Percentiles rank a stretch among this genome's conserved stretches.
These are phyloP conservation scores for Scaptomyza caliginosa DNA, from an alignment of 2,888 invertebrate genomes.

Conservation along the genomic window DNA sequence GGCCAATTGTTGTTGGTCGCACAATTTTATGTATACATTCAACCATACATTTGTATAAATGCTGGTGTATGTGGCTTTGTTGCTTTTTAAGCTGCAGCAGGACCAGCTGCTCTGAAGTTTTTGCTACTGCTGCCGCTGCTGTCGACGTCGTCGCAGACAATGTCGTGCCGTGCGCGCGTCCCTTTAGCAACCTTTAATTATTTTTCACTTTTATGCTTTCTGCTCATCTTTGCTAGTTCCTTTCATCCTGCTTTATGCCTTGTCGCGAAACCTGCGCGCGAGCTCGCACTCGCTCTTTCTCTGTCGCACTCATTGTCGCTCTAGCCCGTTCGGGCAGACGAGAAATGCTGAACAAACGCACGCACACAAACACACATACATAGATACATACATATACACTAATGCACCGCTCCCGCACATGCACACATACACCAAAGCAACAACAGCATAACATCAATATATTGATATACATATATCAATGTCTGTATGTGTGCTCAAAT, in stretches of 20 bases:
- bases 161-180: conserved; percentile 28
- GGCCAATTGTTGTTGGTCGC: conserved; percentile 64
- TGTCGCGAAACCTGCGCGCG: conserved; percentile 71
- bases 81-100: conserved; percentile 49
- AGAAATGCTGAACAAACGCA: conserved; percentile 46
- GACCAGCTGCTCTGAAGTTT: conserved; percentile 51
- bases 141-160: conserved; percentile 8
- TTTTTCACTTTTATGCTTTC: conserved; percentile 75
- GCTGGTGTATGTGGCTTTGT: conserved; percentile 34
- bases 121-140: conserved; percentile 31
- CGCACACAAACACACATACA: conserved; percentile 19
- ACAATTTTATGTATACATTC: conserved; percentile 51
- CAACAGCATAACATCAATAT: conserved; percentile 75
- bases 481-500: conserved; percentile 60
- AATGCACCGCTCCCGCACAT: conserved; percentile 64
- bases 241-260: conserved; percentile 68
- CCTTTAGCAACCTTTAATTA: conserved; percentile 74
- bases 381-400: conserved; percentile 44
- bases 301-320: conserved; percentile 33
- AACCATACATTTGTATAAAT: conserved; percentile 16
- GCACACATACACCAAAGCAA: conserved; percentile 40
- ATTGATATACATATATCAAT: conserved; percentile 76
- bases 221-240: conserved; percentile 71
- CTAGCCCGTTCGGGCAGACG: conserved; percentile 55
- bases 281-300: conserved; percentile 54